These are phyloP conservation scores for Rhagoletis zephyria DNA, from an alignment of 1,140 invertebrate genomes.

Conservation along the genomic window DNA sequence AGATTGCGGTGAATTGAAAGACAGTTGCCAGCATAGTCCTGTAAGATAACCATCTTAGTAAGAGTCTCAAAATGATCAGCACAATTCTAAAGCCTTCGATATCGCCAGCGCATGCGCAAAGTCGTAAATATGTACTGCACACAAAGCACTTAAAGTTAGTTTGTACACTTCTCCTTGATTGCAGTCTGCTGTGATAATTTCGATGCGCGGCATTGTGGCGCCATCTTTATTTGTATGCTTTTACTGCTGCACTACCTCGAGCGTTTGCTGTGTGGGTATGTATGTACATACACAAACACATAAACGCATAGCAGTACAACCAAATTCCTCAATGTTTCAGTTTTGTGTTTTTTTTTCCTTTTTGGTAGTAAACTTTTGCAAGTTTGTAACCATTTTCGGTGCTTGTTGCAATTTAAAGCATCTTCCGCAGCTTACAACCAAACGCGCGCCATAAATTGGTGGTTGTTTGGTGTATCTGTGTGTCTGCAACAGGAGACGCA, in stretches of 20 bases:
- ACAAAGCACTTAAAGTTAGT: not conserved
- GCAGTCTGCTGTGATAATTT: not conserved
- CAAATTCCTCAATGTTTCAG: not conserved
- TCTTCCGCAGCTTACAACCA: not conserved
- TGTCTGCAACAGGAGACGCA: not conserved
- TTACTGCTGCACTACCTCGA: not conserved
- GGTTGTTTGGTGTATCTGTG: not conserved
- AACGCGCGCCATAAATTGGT: not conserved
- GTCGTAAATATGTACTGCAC: not conserved
- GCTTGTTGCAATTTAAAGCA: not conserved
- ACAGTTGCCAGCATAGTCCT: too few species aligned
- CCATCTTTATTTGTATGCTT: constrained; percentile 15
- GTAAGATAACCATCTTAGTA: too few species aligned
- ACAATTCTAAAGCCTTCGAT: too few species aligned
- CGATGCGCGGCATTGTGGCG: not conserved
- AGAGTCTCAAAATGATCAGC: too few species aligned
- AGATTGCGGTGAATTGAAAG: too few species aligned
- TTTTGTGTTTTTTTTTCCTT: not conserved
- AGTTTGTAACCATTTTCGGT: constrained; percentile 42
- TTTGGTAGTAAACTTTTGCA: constrained; percentile 9
- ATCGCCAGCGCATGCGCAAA: not conserved
- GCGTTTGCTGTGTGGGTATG: not conserved
- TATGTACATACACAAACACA: not conserved
- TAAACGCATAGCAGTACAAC: not conserved
- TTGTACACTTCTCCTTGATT: not conserved